Evolutionary conservation across 2,113 vertebrate species (phyloP), one percentile per base, ranked within the genome.

Genomic region (Agelaius phoeniceus): DNA sequence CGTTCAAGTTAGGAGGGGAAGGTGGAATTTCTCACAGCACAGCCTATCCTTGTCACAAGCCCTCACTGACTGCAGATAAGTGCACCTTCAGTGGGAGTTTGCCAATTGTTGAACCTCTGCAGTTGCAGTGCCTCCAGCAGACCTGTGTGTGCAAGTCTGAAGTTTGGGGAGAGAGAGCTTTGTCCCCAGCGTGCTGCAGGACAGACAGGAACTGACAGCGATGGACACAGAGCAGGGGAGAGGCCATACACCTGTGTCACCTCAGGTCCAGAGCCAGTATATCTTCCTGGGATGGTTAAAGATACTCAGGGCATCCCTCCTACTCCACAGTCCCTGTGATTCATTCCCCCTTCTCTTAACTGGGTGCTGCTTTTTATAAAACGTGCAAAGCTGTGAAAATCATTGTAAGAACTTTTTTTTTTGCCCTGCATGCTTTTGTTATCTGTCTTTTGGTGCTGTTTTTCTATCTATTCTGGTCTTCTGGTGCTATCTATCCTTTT

Each of bases 391-490:
- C 80, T 4, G 68, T 87, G 91, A 93, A 89, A 90, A 84, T 54
- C 44, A 61, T 77, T 89, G 61, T 82, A 68, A 89, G 83, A 81
- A 55, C 39, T 51, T 37, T 41, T 68, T 59, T 63, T 52, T 27
- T 30, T 26, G 1, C 61, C 43, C 79, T 33, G 61, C 31, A 33
- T 3, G 1, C 54, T 68, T 83, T 93, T 90, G 69, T 91, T 89
- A 37, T 73, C 61, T 81, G 6, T 83, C 43, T 93, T 88, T 52
- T 78, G 35, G 62, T 89, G 68, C 76, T 90, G 63, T 26, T 76
- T 78, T 87, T 89, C 52, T 37, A 3, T 90, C 85, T 95, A 23
- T 94, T 93, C 77, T 91, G 66, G 44, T 89, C 71, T 90, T 90
- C 76, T 63, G 59, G 86, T 84, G 73, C 59, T 78, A 14, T 67